Conservation (phyloP, 2,888 invertebrate species). For the Girardia tigrina region DNA sequence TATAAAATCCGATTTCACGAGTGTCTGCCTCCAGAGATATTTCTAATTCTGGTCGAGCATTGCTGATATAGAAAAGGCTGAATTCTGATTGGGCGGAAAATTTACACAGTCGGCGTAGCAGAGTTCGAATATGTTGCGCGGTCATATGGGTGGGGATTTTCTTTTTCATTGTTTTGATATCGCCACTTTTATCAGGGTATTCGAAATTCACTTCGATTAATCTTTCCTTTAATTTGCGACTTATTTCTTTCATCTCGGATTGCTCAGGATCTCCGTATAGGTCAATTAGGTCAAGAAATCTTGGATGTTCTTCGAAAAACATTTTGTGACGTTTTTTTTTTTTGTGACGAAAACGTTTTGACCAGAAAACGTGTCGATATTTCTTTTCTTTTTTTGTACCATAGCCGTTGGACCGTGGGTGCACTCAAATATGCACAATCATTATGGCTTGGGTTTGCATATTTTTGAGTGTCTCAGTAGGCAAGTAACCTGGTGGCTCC, state of each 20-base stretch:
- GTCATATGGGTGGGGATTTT: slow-evolving; percentile 35
- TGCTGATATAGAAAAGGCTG: slow-evolving; percentile 15
- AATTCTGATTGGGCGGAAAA: slow-evolving; percentile 19
- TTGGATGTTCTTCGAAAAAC: slow-evolving; percentile 63
- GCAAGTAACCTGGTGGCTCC: too few relatives aligned
- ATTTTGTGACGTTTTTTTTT: too few relatives aligned
- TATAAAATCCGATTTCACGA: slow-evolving; percentile 36
- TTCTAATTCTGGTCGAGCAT: slow-evolving; percentile 34
- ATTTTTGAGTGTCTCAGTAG: too few relatives aligned
- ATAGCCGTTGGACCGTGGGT: too few relatives aligned
- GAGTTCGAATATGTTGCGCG: slow-evolving; percentile 29
- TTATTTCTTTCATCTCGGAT: slow-evolving; percentile 56
- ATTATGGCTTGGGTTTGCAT: too few relatives aligned
- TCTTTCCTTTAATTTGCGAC: slow-evolving; percentile 2
- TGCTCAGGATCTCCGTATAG: slow-evolving; percentile 70
- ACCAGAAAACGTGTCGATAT: too few relatives aligned
- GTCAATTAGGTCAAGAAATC: slow-evolving; percentile 62
- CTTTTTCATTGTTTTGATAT: background rate
- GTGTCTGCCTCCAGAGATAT: slow-evolving; percentile 37
- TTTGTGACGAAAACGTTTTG: too few relatives aligned
- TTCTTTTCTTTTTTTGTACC: too few relatives aligned
- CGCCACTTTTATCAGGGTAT: background rate
- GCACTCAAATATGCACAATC: too few relatives aligned
- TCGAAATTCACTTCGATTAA: slow-evolving; percentile 16
- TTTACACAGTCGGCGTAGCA: slow-evolving; percentile 11